These are phyloP conservation scores for Seira ritae DNA, from an alignment of 2,888 invertebrate species.

Conservation along the genomic window DNA sequence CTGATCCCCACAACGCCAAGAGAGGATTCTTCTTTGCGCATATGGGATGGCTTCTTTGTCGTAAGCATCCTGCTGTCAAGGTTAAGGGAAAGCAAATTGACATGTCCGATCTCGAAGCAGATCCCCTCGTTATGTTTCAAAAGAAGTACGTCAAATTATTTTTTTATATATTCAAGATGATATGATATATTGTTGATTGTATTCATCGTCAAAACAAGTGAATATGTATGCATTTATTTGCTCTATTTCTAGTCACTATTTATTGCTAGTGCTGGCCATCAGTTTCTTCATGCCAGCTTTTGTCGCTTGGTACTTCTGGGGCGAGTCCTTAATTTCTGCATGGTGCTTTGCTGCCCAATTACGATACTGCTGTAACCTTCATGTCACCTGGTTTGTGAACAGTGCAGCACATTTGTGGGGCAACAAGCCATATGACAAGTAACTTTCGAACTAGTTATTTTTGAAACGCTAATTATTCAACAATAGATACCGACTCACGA, in stretches of 20 bases:
- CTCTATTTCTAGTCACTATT: slow-evolving; percentile 64
- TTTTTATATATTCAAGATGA: background rate
- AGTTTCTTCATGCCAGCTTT: slow-evolving; percentile 78
- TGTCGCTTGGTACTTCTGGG: slow-evolving; percentile 90
- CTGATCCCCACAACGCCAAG: slow-evolving; percentile 93
- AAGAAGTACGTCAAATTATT: slow-evolving; percentile 80
- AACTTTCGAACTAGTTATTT: no score
- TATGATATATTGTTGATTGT: no score
- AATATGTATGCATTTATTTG: slow-evolving; percentile 19
- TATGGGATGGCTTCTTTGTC: slow-evolving; percentile 93
- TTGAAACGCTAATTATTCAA: no score
- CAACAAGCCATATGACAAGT: slow-evolving; percentile 84
- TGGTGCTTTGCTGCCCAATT: slow-evolving; percentile 88
- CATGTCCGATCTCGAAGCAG: slow-evolving; percentile 86
- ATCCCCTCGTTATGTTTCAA: slow-evolving; percentile 91
- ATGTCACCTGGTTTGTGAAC: slow-evolving; percentile 96
- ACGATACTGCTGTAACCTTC: slow-evolving; percentile 89
- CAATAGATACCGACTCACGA: no score
- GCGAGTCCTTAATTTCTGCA: slow-evolving; percentile 85
- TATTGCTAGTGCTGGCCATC: slow-evolving; percentile 68
- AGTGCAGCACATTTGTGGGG: slow-evolving; percentile 95
- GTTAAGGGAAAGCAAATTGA: slow-evolving; percentile 88
- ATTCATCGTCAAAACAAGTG: no score
- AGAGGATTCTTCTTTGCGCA: slow-evolving; percentile 98
- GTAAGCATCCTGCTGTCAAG: slow-evolving; percentile 91